phyloP scores from a whole-genome alignment of 2,797 vertebrate species.

The Heteromormyrus szaboi region DNA sequence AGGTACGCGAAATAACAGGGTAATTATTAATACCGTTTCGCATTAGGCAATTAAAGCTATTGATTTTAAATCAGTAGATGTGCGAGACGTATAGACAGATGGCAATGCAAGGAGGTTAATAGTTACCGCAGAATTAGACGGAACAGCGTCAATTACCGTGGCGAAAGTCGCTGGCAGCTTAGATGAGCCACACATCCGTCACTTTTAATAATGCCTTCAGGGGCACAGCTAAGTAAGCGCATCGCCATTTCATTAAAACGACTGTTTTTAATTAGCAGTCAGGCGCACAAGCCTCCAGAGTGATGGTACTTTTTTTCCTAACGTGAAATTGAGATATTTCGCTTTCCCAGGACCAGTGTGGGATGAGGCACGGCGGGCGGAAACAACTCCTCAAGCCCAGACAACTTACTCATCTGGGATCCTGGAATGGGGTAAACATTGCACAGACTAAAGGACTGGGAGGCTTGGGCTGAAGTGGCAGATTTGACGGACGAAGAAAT shows the following conservation, averaged over 20 bases:
- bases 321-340: not conserved
- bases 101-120: not conserved
- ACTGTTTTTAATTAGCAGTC: constrained; percentile 46
- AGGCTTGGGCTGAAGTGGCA: not conserved
- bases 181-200: constrained; percentile 48
- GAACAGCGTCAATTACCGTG: not conserved
- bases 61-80: not conserved
- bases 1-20: not conserved
- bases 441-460: not conserved
- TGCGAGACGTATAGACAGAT: not conserved
- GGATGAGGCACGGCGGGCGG: not conserved
- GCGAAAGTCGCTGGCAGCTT: not conserved
- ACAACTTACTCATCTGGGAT: not conserved
- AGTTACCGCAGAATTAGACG: not conserved
- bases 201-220: constrained; percentile 50
- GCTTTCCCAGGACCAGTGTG: not conserved
- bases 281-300: constrained; percentile 29
- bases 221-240: constrained; percentile 44
- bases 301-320: not conserved
- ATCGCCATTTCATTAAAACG: constrained; percentile 46
- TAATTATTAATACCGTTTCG: not conserved
- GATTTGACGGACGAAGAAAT: not conserved
- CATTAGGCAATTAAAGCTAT: not conserved
- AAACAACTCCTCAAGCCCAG: not conserved
- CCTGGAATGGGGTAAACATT: not conserved